phyloP scores from a whole-genome alignment of 2,888 invertebrate species.

The Cephus pulcher region DNA sequence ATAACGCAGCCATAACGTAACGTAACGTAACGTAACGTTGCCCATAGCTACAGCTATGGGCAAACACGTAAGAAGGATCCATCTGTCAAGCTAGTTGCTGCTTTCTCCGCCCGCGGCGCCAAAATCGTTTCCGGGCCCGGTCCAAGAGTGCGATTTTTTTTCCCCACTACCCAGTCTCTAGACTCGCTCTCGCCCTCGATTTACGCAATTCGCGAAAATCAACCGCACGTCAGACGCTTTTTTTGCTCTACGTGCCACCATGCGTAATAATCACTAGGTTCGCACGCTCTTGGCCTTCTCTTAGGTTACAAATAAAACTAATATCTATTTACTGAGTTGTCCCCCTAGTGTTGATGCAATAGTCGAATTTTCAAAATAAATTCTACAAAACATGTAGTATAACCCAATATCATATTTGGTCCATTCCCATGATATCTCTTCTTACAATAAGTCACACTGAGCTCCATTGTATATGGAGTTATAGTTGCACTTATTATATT shows the following conservation, averaged over 20 bases:
- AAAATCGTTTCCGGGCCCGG: conserved; percentile 53
- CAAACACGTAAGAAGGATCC: conserved; percentile 27
- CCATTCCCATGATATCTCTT: background rate
- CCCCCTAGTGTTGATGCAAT: background rate
- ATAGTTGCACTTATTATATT: background rate
- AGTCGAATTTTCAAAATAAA: background rate
- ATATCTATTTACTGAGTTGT: background rate
- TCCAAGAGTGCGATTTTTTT: conserved; percentile 13
- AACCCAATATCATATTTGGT: background rate
- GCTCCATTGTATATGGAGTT: background rate
- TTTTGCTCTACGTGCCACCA: background rate
- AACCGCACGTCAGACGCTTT: background rate
- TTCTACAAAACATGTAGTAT: background rate
- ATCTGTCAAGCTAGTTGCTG: conserved; percentile 45
- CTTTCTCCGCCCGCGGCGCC: conserved; percentile 59
- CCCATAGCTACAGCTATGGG: conserved; percentile 28
- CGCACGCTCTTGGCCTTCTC: background rate
- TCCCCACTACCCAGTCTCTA: background rate
- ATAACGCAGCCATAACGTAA: conserved; percentile 25
- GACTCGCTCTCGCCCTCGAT: background rate
- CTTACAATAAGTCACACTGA: background rate
- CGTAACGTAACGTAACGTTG: too few relatives aligned
- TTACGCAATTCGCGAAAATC: conserved; percentile 5
- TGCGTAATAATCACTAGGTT: background rate
- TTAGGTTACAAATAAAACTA: background rate